phyloP scores from a whole-genome alignment of 2,888 invertebrate genomes.

The Ferdinandea cuprea region DNA sequence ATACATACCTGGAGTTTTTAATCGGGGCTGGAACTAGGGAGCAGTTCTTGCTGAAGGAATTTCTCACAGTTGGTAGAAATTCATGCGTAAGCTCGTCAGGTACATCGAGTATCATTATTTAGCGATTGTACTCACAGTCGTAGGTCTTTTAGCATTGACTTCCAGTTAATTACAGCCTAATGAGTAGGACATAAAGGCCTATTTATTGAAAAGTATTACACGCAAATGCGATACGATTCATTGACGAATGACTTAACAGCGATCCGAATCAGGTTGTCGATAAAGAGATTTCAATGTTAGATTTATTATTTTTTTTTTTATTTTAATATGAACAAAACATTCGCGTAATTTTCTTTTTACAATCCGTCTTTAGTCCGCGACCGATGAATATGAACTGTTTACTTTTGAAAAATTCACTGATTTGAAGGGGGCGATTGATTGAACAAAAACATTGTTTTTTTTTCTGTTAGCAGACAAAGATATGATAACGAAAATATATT shows the following conservation, averaged over 20 bases:
- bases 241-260: too few species aligned
- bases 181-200: neutral
- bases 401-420: neutral
- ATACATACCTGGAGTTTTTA: neutral
- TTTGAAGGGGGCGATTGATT: neutral
- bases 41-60: neutral
- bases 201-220: too few species aligned
- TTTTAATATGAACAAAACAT: neutral
- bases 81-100: neutral
- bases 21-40: neutral
- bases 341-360: neutral
- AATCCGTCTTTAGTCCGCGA: neutral
- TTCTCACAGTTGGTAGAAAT: neutral
- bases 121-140: too few species aligned
- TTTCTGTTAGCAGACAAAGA: neutral
- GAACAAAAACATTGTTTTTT: neutral
- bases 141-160: neutral
- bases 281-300: too few species aligned
- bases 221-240: too few species aligned
- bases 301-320: too few species aligned
- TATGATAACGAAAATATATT: constrained; percentile 11
- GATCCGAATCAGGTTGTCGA: too few species aligned
- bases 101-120: neutral
- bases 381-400: neutral
- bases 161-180: neutral